Evolutionary conservation across 2,797 vertebrate species (phyloP), one percentile per base, ranked within the genome.

Genomic region (Alcedo quadribrachys): DNA sequence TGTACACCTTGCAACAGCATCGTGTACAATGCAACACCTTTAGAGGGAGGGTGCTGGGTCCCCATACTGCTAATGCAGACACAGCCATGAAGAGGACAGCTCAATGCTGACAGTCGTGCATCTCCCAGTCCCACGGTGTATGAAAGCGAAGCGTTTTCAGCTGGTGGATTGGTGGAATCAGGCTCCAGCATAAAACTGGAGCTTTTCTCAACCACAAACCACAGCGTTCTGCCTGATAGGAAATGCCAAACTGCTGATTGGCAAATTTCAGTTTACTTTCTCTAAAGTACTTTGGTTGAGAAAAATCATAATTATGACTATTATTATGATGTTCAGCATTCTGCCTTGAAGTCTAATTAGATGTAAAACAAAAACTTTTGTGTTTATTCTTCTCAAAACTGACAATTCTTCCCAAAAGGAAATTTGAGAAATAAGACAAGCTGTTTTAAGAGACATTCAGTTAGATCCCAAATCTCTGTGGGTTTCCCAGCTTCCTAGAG

Each of bases 291-390:
- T 90, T 79, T 84, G 83, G 92, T 53, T 63, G 75, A 88, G 75
- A 74, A 92, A 95, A 94, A 92, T 86, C 88, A 76, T 90, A 88
- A 94, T 96, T 93, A 88, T 63, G 11, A 93, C 60, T 77, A 70
- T 80, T 86, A 79, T 43, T 89, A 51, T 85, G 85, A 96, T 90
- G 63, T 66, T 90, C 81, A 85, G 42, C 37, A 30, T 77, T 90
- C 65, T 85, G 93, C 81, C 71, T 92, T 42, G 75, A 93, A 68
- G 63, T 53, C 88, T 86, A 90, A 95, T 95, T 88, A 92, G 81
- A 78, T 80, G 67, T 32, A 50, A 94, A 93, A 85, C 86, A 95
- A 93, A 95, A 90, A 90, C 88, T 93, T 87, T 94, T 93, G 78
- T 94, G 40, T 53, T 84, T 86, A 7, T 66, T 95, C 90, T 63